Evolutionary conservation across 1,140 invertebrate genomes (phyloP).

Genomic region (Drosophila nasuta): DNA sequence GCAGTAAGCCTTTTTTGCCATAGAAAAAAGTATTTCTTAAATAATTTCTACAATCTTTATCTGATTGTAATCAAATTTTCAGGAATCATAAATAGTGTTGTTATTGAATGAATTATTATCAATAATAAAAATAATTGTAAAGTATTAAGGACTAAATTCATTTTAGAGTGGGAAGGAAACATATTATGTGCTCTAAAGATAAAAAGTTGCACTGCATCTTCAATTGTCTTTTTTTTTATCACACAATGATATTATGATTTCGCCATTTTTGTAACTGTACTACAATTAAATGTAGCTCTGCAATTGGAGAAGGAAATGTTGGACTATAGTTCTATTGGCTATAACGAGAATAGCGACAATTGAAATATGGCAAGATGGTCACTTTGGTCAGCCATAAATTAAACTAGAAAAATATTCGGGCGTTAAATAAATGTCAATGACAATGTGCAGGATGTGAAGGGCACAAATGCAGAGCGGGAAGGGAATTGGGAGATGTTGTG

Average conservation of each 20-base stretch:
- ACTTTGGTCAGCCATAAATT: slow-evolving; percentile 44
- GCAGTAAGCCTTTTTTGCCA: no score
- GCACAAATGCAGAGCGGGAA: slow-evolving; percentile 18
- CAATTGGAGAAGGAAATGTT: neutral
- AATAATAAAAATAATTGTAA: no score
- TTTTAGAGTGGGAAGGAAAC: no score
- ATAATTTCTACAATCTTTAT: no score
- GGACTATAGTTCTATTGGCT: neutral
- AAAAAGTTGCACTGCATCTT: no score
- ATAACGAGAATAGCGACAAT: neutral
- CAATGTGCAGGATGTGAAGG: slow-evolving; percentile 29
- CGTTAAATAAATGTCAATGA: slow-evolving; percentile 48
- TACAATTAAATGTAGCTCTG: neutral
- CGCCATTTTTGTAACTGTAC: neutral
- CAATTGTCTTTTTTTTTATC: neutral
- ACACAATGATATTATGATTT: neutral
- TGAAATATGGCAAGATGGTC: slow-evolving; percentile 20
- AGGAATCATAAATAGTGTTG: no score
- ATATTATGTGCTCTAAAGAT: no score
- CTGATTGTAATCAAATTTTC: no score
- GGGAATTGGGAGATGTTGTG: slow-evolving; percentile 7
- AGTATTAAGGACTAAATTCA: no score
- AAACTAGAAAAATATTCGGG: slow-evolving; percentile 48
- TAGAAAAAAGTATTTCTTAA: no score
- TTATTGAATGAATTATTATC: no score